These are phyloP conservation scores for Arctia plantaginis DNA, from an alignment of 2,888 invertebrate species.

Conservation along the genomic window DNA sequence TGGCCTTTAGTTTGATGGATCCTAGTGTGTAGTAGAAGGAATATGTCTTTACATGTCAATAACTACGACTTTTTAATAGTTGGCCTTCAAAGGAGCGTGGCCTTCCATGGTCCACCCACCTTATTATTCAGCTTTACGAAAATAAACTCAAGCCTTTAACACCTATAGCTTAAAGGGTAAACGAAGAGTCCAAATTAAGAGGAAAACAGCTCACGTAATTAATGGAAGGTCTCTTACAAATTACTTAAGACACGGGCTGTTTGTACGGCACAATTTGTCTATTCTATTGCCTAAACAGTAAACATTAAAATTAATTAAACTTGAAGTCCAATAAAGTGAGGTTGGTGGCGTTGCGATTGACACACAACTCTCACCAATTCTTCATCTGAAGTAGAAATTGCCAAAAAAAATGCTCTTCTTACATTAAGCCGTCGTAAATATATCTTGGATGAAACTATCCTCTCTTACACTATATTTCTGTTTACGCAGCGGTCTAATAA, in stretches of 20 bases:
- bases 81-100: too few species aligned
- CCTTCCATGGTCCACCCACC: too few species aligned
- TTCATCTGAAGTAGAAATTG: not conserved
- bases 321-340: not conserved
- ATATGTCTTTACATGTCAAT: too few species aligned
- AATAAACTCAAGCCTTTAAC: not conserved
- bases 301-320: not conserved
- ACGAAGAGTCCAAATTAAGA: not conserved
- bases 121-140: conserved; percentile 1
- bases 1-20: too few species aligned
- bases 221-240: not conserved
- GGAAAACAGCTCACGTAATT: not conserved
- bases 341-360: not conserved
- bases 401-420: not conserved
- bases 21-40: too few species aligned
- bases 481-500: conserved; percentile 26
- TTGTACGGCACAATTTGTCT: not conserved
- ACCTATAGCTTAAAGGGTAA: not conserved
- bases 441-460: too few species aligned
- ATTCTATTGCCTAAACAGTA: not conserved
- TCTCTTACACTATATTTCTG: too few species aligned
- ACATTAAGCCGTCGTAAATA: not conserved
- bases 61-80: too few species aligned
- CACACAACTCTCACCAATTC: too few species aligned
- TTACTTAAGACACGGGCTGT: conserved; percentile 1